Base-by-base conservation (phyloP, 2,797 vertebrate genomes). In the Falco columbarius region DNA sequence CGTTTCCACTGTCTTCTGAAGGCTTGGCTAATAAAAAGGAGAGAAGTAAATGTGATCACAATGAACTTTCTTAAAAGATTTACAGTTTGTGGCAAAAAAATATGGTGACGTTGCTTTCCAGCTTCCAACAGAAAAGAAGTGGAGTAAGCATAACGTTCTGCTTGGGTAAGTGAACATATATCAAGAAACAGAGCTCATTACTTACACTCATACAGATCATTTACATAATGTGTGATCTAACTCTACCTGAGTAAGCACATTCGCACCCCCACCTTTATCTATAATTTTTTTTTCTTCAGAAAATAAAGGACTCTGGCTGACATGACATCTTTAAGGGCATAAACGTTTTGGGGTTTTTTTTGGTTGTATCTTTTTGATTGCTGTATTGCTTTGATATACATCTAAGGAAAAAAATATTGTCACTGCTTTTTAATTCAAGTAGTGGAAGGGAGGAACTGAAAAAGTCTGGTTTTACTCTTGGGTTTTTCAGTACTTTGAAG, bases 401-500 rank as follows among this genome's bases (percentile, higher is more conserved):
- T 90, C 61, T 81, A 84, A 90, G 61, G 47, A 32, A 86, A 94
- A 94, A 92, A 65, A 65, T 38, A 81, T 34, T 81, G 89, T 71
- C 46, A 63, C 27, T 73, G 11, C 32, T 90, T 86, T 83, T 93
- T 80, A 82, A 87, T 92, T 92, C 51, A 89, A 83, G 68, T 81
- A 80, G 19, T 67, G 14, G 71, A 87, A 87, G 36, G n/a, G 52
- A 85, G 29, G 68, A 91, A 93, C 59, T 82, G 55, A 73, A 94
- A 94, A 74, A 5, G 59, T 89, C 32, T 89, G 42, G 12, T 4
- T 95, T 93, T 84, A 65, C 77, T 89, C 74, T n/a, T 85, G 70
- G 38, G 30, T 40, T 83, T 92, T 89, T 63, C 47, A 76, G 29
- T 54, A 21, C 90, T 92, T 96, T 95, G 88, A 96, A 95, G 70